phyloP scores from a whole-genome alignment of 1,140 invertebrate species.

The Gerris buenoi region DNA sequence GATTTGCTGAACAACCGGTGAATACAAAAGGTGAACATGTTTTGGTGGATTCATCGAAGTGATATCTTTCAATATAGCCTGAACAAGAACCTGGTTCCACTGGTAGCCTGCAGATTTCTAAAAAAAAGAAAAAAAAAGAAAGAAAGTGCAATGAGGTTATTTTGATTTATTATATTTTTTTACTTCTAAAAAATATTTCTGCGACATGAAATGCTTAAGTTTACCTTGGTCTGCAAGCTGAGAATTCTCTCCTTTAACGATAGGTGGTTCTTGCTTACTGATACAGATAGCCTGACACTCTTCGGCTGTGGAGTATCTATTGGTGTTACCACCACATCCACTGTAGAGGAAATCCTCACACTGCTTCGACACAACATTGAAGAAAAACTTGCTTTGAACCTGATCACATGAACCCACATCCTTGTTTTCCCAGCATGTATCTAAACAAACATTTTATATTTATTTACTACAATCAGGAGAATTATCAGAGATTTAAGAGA shows the following conservation, averaged over 20 bases:
- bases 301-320: constrained; percentile 35
- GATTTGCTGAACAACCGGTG: constrained; percentile 48
- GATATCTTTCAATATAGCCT: constrained; percentile 37
- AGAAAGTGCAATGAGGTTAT: too few species aligned
- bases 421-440: constrained; percentile 53
- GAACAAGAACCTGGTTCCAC: constrained; percentile 39
- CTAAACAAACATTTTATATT: too few species aligned
- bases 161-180: too few species aligned
- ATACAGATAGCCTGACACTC: constrained; percentile 31
- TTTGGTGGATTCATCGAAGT: constrained; percentile 38
- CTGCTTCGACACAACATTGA: constrained; percentile 42
- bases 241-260: constrained; percentile 6
- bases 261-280: neutral
- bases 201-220: neutral
- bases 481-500: too few species aligned
- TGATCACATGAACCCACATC: constrained; percentile 53
- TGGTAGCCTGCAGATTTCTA: constrained; percentile 39
- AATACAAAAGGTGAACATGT: constrained; percentile 43
- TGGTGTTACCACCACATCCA: constrained; percentile 53
- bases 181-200: too few species aligned
- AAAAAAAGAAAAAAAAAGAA: constrained; percentile 30
- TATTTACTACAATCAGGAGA: too few species aligned
- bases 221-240: constrained; percentile 2
- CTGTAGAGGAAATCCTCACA: constrained; percentile 52
- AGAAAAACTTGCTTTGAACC: constrained; percentile 53